These are phyloP conservation scores for Colletes collaris DNA, from an alignment of 2,888 invertebrate genomes.

Conservation along the genomic window DNA sequence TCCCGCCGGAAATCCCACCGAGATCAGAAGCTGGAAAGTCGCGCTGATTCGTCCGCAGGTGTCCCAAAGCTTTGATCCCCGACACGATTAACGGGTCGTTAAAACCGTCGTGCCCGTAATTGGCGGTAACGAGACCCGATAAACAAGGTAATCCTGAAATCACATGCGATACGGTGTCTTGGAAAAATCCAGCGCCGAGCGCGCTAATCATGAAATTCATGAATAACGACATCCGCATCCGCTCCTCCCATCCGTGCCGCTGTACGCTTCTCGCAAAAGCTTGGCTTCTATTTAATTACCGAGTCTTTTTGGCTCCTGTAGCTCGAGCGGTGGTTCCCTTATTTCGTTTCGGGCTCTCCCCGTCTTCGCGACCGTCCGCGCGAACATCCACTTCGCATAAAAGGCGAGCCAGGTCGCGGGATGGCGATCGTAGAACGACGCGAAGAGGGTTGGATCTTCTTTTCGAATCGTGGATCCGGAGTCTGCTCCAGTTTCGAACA, in stretches of 20 bases:
- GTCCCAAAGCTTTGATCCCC: conserved; percentile 38
- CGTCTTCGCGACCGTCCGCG: conserved; percentile 48
- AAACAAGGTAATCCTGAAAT: conserved; percentile 21
- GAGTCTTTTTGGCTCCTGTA: conserved; percentile 68
- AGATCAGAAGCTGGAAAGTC: conserved; percentile 24
- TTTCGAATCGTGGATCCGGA: conserved; percentile 40
- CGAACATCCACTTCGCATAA: conserved; percentile 61
- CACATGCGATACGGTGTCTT: conserved; percentile 4
- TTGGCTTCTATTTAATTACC: conserved; percentile 76
- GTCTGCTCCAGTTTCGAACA: conserved; percentile 63
- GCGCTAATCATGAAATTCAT: conserved; percentile 51
- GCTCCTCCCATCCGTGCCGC: conserved; percentile 42
- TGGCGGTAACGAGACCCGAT: conserved; percentile 12
- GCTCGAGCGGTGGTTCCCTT: conserved; percentile 50
- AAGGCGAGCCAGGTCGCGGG: conserved; percentile 54
- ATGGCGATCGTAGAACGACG: conserved; percentile 23
- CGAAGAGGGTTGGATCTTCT: conserved; percentile 11
- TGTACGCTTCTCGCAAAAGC: conserved; percentile 56
- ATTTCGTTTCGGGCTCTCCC: conserved; percentile 37
- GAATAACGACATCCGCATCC: conserved; percentile 50
- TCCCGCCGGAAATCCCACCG: conserved; percentile 9
- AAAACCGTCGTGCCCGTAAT: conserved; percentile 28
- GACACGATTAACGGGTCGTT: conserved; percentile 43
- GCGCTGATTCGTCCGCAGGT: conserved; percentile 6
- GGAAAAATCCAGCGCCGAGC: conserved; percentile 30